Conservation (phyloP, 2,113 vertebrate genomes). For the Ovis canadensis region DNA sequence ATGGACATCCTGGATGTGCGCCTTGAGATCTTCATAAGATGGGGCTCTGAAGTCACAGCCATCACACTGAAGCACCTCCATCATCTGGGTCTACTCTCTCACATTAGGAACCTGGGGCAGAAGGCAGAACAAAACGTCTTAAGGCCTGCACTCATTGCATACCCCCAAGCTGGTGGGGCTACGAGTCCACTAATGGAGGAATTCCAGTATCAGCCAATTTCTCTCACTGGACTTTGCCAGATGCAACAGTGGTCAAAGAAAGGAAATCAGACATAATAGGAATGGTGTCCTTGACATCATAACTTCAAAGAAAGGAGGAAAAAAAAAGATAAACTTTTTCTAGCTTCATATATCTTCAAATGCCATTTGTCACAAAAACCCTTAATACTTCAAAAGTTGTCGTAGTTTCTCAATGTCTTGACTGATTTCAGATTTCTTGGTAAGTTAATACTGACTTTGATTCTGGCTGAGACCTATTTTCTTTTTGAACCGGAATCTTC, state of each 20-base stretch:
- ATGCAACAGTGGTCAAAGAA: conserved; percentile 4
- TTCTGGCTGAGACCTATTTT: not conserved
- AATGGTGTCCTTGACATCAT: conserved; percentile 26
- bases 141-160: not conserved
- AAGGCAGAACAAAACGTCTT: not conserved
- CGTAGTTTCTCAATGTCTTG: conserved; percentile 16
- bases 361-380: conserved; percentile 31
- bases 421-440: conserved; percentile 25
- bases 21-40: conserved; percentile 95
- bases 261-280: conserved; percentile 22
- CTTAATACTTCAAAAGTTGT: conserved; percentile 2
- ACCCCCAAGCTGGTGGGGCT: not conserved
- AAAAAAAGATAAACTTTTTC: conserved; percentile 3
- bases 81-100: conserved; percentile 85
- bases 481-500: conserved; percentile 18
- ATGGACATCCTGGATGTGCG: conserved; percentile 98
- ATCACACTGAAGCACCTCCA: conserved; percentile 99
- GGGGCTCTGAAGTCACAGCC: conserved; percentile 98
- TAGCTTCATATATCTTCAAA: conserved; percentile 30
- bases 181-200: not conserved
- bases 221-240: not conserved
- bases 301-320: conserved; percentile 48
- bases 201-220: not conserved
- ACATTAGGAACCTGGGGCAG: conserved; percentile 91
- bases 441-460: not conserved